phyloP scores from a whole-genome alignment of 2,113 vertebrate species.

The Calyptomena viridis region DNA sequence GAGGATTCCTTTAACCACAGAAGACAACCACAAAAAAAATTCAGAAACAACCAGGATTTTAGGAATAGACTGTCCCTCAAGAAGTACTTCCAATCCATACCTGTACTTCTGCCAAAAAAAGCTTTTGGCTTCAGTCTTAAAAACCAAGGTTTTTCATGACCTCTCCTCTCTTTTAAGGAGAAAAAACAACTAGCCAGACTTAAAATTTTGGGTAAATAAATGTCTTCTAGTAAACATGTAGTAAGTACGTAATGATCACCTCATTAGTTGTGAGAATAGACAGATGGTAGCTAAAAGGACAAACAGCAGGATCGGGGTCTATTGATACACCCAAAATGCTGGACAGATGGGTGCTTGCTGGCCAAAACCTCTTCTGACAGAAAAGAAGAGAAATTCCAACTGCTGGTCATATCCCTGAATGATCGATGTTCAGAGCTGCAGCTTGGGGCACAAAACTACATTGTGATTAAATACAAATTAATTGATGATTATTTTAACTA shows the following conservation, averaged over 20 bases:
- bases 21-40: background rate
- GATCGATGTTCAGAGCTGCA: background rate
- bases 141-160: background rate
- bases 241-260: background rate
- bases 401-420: background rate
- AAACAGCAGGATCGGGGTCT: background rate
- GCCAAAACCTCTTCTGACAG: background rate
- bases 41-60: background rate
- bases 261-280: background rate
- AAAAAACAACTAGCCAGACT: background rate
- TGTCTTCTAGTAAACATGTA: background rate
- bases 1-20: background rate
- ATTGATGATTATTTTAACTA: background rate
- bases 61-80: background rate
- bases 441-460: background rate
- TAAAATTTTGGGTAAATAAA: background rate
- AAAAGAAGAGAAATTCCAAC: background rate
- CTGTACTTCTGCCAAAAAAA: background rate
- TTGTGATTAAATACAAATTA: background rate
- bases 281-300: background rate
- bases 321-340: background rate
- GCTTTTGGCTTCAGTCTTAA: background rate
- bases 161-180: background rate
- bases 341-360: background rate
- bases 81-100: background rate